Conservation (phyloP, 2,888 invertebrate species). For the Xestia c-nigrum region DNA sequence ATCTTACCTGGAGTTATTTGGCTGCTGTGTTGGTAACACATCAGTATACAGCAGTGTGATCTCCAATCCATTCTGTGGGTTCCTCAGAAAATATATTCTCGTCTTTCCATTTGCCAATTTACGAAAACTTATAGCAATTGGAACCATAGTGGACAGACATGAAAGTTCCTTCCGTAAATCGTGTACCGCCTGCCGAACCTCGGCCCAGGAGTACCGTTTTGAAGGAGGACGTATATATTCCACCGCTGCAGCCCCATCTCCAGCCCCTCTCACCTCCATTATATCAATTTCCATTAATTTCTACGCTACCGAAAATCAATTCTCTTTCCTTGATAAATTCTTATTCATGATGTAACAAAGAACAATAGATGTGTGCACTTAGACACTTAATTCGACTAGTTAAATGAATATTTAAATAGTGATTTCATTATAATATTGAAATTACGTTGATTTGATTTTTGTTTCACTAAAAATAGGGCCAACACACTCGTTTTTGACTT, state of each 20-base stretch:
- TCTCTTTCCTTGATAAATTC: constrained; percentile 67
- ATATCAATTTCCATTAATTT: constrained; percentile 72
- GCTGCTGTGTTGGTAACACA: constrained; percentile 92
- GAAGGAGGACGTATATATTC: constrained; percentile 81
- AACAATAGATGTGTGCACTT: constrained; percentile 52
- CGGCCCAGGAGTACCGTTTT: constrained; percentile 93
- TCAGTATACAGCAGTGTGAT: constrained; percentile 97
- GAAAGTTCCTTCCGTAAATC: constrained; percentile 95
- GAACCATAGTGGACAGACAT: constrained; percentile 95
- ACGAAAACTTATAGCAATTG: constrained; percentile 95
- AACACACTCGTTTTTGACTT: constrained; percentile 83
- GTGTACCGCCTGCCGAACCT: constrained; percentile 94
- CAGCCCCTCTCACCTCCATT: constrained; percentile 88
- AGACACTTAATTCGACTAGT: constrained; percentile 62
- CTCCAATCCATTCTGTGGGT: constrained; percentile 97
- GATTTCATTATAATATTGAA: constrained; percentile 69
- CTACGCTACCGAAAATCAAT: constrained; percentile 66
- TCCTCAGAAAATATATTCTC: constrained; percentile 97
- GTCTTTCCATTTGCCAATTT: constrained; percentile 94
- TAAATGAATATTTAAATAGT: constrained; percentile 57
- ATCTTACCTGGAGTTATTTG: constrained; percentile 86
- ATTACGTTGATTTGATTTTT: constrained; percentile 63
- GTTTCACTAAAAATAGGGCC: constrained; percentile 75
- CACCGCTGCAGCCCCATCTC: constrained; percentile 86
- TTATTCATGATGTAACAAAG: constrained; percentile 79